Percentiles rank a stretch among this genome's conserved stretches.
These are phyloP conservation scores for Carcinoscorpius rotundicauda DNA, from an alignment of 1,140 invertebrate genomes.

Conservation along the genomic window DNA sequence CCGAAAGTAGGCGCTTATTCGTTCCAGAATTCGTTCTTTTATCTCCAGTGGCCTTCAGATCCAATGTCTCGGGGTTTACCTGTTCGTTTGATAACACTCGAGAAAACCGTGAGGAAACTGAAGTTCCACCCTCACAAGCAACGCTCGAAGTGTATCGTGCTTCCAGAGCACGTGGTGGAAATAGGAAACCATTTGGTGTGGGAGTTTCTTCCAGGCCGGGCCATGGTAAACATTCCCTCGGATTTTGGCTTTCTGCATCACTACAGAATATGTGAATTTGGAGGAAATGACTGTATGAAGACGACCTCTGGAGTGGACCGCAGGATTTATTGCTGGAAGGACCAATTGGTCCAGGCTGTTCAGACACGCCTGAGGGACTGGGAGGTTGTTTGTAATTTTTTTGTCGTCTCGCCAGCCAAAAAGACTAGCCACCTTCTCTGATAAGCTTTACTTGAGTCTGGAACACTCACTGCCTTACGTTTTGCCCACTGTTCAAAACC, in stretches of 20 bases:
- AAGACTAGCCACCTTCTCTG: too few relatives aligned
- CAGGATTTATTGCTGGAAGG: constrained; percentile 22
- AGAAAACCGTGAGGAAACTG: constrained; percentile 61
- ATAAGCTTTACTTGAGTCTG: too few relatives aligned
- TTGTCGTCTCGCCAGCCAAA: too few relatives aligned
- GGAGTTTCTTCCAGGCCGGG: constrained; percentile 55
- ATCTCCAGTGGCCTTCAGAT: constrained; percentile 68
- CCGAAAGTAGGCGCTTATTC: constrained; percentile 37
- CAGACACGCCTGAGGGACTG: too few relatives aligned
- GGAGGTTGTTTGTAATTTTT: too few relatives aligned
- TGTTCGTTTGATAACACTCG: constrained; percentile 49
- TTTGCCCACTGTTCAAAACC: too few relatives aligned
- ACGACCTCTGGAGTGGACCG: constrained; percentile 29
- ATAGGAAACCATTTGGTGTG: constrained; percentile 90
- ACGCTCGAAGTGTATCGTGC: constrained; percentile 79
- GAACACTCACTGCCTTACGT: too few relatives aligned
- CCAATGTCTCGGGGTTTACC: constrained; percentile 5
- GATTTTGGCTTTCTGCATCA: constrained; percentile 79
- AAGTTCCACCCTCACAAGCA: constrained; percentile 79
- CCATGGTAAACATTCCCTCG: constrained; percentile 62
- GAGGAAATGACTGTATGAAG: constrained; percentile 70
- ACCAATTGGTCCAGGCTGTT: constrained; percentile 14
- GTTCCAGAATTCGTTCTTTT: constrained; percentile 89
- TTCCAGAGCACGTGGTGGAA: constrained; percentile 66
- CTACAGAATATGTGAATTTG: constrained; percentile 75